A percentile compares a stretch with the other conserved stretches of the same genome.
These are phyloP conservation scores for Pipistrellus pygmaeus DNA, from an alignment of 2,797 vertebrate species.

Conservation along the genomic window DNA sequence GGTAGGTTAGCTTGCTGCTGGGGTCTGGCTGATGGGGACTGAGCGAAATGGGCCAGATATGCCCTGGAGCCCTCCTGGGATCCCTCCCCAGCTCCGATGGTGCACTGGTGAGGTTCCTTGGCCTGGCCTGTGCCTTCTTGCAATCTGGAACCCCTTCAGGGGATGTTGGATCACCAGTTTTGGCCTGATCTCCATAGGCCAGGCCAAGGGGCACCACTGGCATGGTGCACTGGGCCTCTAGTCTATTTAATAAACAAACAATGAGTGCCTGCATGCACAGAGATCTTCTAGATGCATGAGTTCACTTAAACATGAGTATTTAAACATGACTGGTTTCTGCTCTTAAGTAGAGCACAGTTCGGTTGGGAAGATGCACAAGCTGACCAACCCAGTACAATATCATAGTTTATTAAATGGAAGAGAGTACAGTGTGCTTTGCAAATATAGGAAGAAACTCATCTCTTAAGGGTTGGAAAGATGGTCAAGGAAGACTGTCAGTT, in stretches of 20 bases:
- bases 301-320: not conserved
- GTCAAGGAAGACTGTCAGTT: not conserved
- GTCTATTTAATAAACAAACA: not conserved
- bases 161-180: too few species aligned
- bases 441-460: not conserved
- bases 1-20: too few species aligned
- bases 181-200: too few species aligned
- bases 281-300: not conserved
- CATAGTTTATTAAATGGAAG: not conserved
- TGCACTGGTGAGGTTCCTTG: too few species aligned
- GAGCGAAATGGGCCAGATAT: rapidly evolving
- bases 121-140: too few species aligned
- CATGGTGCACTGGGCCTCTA: too few species aligned
- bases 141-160: too few species aligned
- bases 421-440: not conserved
- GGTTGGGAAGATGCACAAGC: not conserved
- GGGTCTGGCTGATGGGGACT: too few species aligned
- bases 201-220: too few species aligned
- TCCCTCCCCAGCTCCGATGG: too few species aligned
- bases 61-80: too few species aligned
- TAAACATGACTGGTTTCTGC: not conserved
- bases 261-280: not conserved
- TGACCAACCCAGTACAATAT: not conserved
- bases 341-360: not conserved
- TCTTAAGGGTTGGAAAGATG: not conserved